phyloP scores from a whole-genome alignment of 2,113 vertebrate genomes.

The Calidris pugnax region DNA sequence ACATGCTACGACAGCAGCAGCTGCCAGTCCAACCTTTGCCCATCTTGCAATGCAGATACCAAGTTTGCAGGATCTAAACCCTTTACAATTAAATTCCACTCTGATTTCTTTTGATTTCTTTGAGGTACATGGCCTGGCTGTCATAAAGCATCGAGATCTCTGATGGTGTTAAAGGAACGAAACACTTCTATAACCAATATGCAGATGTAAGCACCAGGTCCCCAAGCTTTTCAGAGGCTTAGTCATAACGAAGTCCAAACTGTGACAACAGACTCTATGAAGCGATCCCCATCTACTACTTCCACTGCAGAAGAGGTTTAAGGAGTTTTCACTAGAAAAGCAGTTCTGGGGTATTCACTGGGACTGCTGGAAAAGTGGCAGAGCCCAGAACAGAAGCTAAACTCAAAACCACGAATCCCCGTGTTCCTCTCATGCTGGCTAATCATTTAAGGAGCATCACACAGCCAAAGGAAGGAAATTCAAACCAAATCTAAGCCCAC shows the following conservation, averaged over 20 bases:
- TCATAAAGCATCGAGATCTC: not conserved
- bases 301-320: not conserved
- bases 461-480: not conserved
- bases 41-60: not conserved
- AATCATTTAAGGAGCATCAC: not conserved
- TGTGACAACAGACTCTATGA: not conserved
- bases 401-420: not conserved
- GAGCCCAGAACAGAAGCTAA: not conserved
- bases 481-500: not conserved
- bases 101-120: not conserved
- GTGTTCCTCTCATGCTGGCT: not conserved
- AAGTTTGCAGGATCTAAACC: not conserved
- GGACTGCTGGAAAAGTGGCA: not conserved
- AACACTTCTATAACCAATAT: not conserved
- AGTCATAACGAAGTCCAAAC: not conserved
- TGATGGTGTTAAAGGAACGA: rapidly evolving
- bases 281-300: not conserved
- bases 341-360: not conserved
- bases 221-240: not conserved
- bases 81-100: not conserved
- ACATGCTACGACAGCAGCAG: rapidly evolving
- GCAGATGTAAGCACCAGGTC: rapidly evolving
- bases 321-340: not conserved
- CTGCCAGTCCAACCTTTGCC: not conserved
- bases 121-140: not conserved